These are phyloP conservation scores for Thelaira solivaga DNA, from an alignment of 2,888 invertebrate genomes.

Conservation along the genomic window DNA sequence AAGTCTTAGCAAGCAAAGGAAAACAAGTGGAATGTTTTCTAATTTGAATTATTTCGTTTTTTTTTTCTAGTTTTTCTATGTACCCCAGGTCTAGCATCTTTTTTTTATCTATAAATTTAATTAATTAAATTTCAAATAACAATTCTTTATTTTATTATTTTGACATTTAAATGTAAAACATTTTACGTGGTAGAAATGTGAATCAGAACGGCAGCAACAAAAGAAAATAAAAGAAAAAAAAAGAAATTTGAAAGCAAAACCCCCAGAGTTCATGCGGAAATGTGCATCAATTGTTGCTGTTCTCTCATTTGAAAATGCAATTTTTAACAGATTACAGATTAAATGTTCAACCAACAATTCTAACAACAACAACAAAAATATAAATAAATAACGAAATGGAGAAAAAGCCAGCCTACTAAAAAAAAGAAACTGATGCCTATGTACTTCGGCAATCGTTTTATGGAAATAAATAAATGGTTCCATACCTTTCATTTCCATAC, in stretches of 20 bases:
- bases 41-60: too few species aligned
- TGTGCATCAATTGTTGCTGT: constrained; percentile 64
- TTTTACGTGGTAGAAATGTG: constrained; percentile 14
- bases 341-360: constrained; percentile 34
- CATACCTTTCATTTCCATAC: too few species aligned
- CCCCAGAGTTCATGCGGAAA: constrained; percentile 62
- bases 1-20: too few species aligned
- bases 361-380: background rate
- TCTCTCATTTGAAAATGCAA: constrained; percentile 59
- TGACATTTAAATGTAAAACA: background rate
- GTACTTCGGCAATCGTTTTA: background rate
- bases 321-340: constrained; percentile 56
- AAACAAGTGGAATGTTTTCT: too few species aligned
- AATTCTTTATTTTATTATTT: constrained; percentile 12
- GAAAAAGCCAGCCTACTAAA: constrained; percentile 18
- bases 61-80: too few species aligned
- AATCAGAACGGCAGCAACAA: background rate
- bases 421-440: background rate
- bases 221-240: background rate
- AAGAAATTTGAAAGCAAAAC: constrained; percentile 3
- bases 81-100: background rate
- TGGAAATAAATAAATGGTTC: too few species aligned
- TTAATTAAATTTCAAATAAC: constrained; percentile 53
- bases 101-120: constrained; percentile 36
- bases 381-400: background rate